Conservation (phyloP, 2,888 invertebrate genomes). For the Cyclophora albipunctata region DNA sequence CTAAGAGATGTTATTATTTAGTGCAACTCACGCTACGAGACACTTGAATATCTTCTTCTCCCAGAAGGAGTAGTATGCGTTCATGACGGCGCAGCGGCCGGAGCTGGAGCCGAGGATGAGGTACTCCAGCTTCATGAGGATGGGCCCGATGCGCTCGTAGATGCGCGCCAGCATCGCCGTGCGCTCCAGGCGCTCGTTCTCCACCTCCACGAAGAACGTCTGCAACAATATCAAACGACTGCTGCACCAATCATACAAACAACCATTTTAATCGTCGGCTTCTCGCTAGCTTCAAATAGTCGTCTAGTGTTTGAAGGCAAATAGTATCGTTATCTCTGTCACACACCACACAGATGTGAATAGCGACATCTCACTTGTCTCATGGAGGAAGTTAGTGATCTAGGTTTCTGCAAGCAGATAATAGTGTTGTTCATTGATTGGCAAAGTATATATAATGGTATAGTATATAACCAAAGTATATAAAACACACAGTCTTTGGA, state of each 20-base stretch:
- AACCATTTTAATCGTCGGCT: background rate
- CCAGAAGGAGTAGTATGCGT: slow-evolving; percentile 86
- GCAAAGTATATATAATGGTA: no score
- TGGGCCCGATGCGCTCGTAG: slow-evolving; percentile 87
- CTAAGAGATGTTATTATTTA: no score
- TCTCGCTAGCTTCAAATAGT: no score
- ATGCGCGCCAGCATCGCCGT: slow-evolving; percentile 80
- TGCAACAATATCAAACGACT: slow-evolving; percentile 27
- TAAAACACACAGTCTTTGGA: no score
- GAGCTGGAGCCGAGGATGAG: slow-evolving; percentile 86
- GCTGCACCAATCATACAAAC: background rate
- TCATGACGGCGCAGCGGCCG: slow-evolving; percentile 83
- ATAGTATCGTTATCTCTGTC: no score
- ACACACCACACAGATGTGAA: no score
- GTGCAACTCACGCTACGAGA: slow-evolving; percentile 43
- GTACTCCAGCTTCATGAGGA: slow-evolving; percentile 89
- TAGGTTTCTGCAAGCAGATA: no score
- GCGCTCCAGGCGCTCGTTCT: slow-evolving; percentile 80
- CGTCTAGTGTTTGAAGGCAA: no score
- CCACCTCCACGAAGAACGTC: slow-evolving; percentile 84
- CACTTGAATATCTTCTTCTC: slow-evolving; percentile 83
- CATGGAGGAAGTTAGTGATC: no score
- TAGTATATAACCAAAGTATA: no score
- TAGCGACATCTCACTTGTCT: no score
- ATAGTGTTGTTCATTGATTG: no score